Evolutionary conservation across 2,888 invertebrate species (phyloP).

Genomic region (Plagodis dolabraria): DNA sequence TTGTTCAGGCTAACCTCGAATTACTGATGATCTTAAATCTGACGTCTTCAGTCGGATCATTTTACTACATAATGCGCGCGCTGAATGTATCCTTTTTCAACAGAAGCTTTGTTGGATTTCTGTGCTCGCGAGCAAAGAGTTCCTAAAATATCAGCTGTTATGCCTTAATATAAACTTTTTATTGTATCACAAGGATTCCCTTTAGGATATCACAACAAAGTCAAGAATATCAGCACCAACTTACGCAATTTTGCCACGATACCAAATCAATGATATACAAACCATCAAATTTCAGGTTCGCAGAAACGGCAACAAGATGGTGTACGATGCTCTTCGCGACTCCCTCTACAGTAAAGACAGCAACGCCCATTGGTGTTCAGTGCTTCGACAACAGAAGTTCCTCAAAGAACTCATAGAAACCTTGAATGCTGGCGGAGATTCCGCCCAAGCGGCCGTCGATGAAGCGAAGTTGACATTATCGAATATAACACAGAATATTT

Average conservation of each 20-base stretch:
- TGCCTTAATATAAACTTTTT: too few relatives aligned
- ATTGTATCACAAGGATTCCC: too few relatives aligned
- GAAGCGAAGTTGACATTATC: constrained; percentile 86
- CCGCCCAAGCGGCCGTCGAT: constrained; percentile 69
- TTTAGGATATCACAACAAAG: too few relatives aligned
- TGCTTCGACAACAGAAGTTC: constrained; percentile 91
- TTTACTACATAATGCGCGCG: too few relatives aligned
- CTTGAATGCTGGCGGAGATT: constrained; percentile 79
- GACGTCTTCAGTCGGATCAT: too few relatives aligned
- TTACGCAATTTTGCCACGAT: neutral
- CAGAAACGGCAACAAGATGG: constrained; percentile 88
- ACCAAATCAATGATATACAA: neutral
- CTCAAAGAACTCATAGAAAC: constrained; percentile 87
- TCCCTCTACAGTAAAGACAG: constrained; percentile 83
- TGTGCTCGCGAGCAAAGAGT: too few relatives aligned
- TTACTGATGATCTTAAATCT: too few relatives aligned
- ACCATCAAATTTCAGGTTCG: constrained; percentile 54
- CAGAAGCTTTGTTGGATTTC: too few relatives aligned
- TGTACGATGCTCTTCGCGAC: constrained; percentile 72
- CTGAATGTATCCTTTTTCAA: too few relatives aligned
- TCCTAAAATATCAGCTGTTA: too few relatives aligned
- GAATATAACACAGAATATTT: constrained; percentile 84
- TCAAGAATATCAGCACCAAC: too few relatives aligned
- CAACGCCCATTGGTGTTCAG: constrained; percentile 88
- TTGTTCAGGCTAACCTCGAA: too few relatives aligned